phyloP scores from a whole-genome alignment of 1,140 invertebrate genomes.

The Gryllus bimaculatus region DNA sequence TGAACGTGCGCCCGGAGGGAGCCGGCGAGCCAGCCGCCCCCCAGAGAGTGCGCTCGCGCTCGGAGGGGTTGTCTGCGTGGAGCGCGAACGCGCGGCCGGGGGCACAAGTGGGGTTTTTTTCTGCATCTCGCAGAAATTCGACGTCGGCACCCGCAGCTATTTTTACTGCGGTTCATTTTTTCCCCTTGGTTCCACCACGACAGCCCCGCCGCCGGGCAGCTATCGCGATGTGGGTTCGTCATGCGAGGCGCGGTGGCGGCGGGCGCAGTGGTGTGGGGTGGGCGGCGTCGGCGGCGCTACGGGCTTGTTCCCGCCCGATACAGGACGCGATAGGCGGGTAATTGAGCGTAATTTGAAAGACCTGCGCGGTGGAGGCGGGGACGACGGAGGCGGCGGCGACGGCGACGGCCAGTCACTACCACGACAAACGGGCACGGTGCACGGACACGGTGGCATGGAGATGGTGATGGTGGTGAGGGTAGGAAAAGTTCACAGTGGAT shows the following conservation, averaged over 20 bases:
- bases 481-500: background rate
- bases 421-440: background rate
- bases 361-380: background rate
- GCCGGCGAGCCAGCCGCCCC: background rate
- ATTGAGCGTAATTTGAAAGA: slow-evolving; percentile 5
- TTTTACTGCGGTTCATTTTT: background rate
- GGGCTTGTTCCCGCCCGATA: background rate
- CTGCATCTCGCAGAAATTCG: background rate
- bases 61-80: no score
- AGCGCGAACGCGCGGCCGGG: background rate
- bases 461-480: background rate
- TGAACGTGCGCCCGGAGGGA: background rate
- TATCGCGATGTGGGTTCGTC: background rate
- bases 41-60: no score
- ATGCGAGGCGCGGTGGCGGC: background rate
- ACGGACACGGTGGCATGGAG: background rate
- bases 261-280: background rate
- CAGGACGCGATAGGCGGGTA: background rate
- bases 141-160: background rate
- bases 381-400: background rate
- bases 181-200: background rate
- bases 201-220: no score
- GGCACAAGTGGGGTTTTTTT: background rate
- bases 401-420: background rate
- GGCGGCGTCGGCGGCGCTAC: background rate